Base-by-base conservation (phyloP, 2,113 vertebrate genomes). In the Sinocyclocheilus rhinocerous region DNA sequence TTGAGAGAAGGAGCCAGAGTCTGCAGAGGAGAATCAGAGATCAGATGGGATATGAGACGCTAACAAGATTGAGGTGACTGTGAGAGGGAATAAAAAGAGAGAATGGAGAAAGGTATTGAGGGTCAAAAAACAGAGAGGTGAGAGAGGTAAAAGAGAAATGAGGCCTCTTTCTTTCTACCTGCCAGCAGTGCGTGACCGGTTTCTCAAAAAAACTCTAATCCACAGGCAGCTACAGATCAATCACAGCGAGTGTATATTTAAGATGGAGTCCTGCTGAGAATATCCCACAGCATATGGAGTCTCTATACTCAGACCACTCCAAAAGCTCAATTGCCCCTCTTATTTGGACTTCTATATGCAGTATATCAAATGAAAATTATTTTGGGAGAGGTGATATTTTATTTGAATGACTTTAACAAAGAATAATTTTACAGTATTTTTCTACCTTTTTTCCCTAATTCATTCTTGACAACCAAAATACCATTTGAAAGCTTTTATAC, bases 171-270 rank as follows among this genome's bases (percentile, higher is more conserved):
- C 81, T 29, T 50, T 50, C 11, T 50, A 67, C 65, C 61, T 87
- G 16, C 15, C 65, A 24, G 57, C 29, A 15, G 85, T 55, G 61
- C 79, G 57, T 50, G 85, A 88, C 88, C 59, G 45, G 77, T 87
- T 89, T 89, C 48, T 80, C 50, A 84, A 88, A 83, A 88, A 85
- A 77, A 42, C 69, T 55, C 67, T 85, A 83, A 90, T 89, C 85
- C 89, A 82, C 24, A 29, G 75, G 83, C 33, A 86, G 42, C 86
- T 59, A 55, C 76, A 18, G 55, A 89, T 92, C 90, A 90, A 82
- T 91, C 80, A 77, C 42, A 10, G 61, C 59, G 50, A 82, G 87
- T 90, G 83, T 88, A 90, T 85, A 89, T 89, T 87, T 90, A 70
- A 87, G 50, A 39, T 36, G 3, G 7, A 85, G 55, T 67, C 84